Percentiles rank a stretch among this genome's conserved stretches.
phyloP scores from a whole-genome alignment of 2,113 vertebrate genomes.

The Elaphurus davidianus region DNA sequence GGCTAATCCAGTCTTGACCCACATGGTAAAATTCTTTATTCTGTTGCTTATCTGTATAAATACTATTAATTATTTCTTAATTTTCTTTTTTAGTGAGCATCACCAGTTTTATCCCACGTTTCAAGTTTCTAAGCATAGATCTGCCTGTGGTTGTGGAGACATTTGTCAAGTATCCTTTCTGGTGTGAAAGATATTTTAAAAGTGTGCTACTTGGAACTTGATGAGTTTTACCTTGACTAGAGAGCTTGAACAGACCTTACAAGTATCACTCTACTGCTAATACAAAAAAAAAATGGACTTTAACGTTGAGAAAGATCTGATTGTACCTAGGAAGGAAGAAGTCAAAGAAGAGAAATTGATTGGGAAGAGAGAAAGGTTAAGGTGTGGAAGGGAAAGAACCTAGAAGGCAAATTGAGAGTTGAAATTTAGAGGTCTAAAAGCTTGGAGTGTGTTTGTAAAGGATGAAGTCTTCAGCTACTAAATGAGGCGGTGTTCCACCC shows the following conservation, averaged over 20 bases:
- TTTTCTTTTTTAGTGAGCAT: conserved; percentile 89
- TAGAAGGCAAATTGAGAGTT: neutral
- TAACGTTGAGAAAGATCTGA: conserved; percentile 10
- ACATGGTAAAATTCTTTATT: conserved; percentile 6
- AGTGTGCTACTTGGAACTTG: conserved; percentile 52
- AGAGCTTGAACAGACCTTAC: neutral
- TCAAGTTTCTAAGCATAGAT: conserved; percentile 92
- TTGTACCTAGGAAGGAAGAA: neutral
- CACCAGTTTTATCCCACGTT: conserved; percentile 95
- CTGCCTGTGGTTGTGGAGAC: conserved; percentile 95
- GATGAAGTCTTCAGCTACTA: neutral
- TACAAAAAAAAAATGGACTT: neutral
- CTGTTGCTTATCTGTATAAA: conserved; percentile 25
- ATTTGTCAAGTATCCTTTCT: conserved; percentile 99
- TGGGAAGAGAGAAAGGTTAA: neutral
- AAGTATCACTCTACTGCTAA: neutral
- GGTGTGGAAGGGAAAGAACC: neutral
- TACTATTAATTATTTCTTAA: conserved; percentile 21
- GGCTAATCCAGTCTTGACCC: neutral
- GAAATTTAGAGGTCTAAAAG: neutral
- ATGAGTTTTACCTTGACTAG: conserved; percentile 5
- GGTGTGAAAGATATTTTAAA: conserved; percentile 43
- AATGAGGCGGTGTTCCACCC: neutral
- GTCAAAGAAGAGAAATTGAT: neutral
- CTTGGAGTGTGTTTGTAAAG: conserved; percentile 7